Evolutionary conservation across 2,113 vertebrate genomes (phyloP).

Genomic region (Nymphicus hollandicus): DNA sequence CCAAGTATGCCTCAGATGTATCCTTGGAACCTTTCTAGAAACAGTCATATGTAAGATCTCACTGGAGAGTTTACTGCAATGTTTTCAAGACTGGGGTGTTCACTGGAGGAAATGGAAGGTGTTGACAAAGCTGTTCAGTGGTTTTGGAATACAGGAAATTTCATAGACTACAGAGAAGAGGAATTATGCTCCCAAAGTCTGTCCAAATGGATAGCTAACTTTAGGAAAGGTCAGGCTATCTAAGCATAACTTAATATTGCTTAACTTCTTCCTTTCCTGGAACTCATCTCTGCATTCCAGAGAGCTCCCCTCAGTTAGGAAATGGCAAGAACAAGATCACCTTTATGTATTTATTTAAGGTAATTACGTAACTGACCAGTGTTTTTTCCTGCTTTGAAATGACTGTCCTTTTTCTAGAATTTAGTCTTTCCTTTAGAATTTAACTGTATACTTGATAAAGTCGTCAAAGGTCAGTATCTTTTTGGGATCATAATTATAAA

Average conservation of each 20-base stretch:
- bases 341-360: not conserved
- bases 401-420: not conserved
- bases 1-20: not conserved
- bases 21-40: not conserved
- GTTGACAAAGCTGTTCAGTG: not conserved
- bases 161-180: not conserved
- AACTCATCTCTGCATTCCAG: not conserved
- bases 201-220: not conserved
- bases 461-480: not conserved
- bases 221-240: not conserved
- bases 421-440: not conserved
- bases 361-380: not conserved
- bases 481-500: not conserved
- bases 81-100: not conserved
- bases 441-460: not conserved
- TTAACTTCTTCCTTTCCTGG: not conserved
- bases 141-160: not conserved
- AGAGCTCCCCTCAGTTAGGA: not conserved
- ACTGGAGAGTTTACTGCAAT: not conserved
- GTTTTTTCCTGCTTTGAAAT: not conserved
- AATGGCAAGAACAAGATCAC: not conserved
- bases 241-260: not conserved
- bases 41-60: not conserved
- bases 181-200: not conserved
- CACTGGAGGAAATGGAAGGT: not conserved